Base-by-base conservation (phyloP, 2,888 invertebrate genomes). In the Sphaerophoria taeniata region DNA sequence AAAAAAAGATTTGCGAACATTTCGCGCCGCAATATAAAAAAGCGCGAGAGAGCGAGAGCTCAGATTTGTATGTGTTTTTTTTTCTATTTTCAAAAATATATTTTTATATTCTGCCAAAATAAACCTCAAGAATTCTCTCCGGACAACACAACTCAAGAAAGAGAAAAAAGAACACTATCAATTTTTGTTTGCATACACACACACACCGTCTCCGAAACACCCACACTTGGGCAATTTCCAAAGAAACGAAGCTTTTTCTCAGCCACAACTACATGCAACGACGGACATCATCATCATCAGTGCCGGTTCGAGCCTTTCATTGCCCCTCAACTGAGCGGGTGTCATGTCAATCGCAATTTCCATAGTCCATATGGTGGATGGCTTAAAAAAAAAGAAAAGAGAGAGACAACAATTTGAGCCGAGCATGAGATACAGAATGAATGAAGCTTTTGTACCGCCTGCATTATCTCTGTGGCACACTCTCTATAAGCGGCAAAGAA, bases 21-120 rank as follows among this genome's bases (percentile, higher is more conserved):
- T 72, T 76, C 81, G 72, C 77, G 55, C 72, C 77, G 72, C 77
- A 67, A 39, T 61, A 81, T 60, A 65, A 53, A 24, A 65, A 53
- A 71, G 71, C 63, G 82, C 14, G 74, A 65, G 83, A 83, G 78
- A 83, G 78, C 78, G 71, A 60, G 56, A 63, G 78, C 61, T 70
- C 65, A 53, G 73, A 65, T 69, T 72, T 34, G 39, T 56, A 39
- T 43, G 47, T 63, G 43, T 70, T 58, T 65, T 81, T 45, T 65
- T 65, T 51, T 70, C 7, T 43, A 49, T 34, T 12, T 43, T 9
- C 2, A 11, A 4, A 12, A 12, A 45, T 70, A 49, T 51, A 70
- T 65, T 70, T 56, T 58, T 49, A 56, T 33, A 67, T 47, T 61
- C 56, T 47, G 36, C 45, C 33, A 47, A 80, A 65, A 14, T 73